Evolutionary conservation across 2,797 vertebrate genomes (phyloP).

Genomic region (Anguilla obscura): DNA sequence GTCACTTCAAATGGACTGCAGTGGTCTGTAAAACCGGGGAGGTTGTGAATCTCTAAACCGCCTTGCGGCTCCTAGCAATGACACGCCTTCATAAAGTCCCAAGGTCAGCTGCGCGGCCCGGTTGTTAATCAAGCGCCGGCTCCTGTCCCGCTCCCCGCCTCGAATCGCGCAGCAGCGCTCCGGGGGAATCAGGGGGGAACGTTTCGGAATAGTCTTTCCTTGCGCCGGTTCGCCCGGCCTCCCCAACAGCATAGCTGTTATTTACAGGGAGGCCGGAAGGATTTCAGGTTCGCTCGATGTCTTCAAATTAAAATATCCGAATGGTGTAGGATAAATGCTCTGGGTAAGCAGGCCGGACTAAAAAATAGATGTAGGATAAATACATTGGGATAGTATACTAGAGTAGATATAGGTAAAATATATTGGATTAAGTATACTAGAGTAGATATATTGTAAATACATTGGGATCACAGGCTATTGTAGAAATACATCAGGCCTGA

Average conservation of each 20-base stretch:
- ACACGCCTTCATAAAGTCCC: constrained; percentile 58
- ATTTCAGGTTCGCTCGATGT: neutral
- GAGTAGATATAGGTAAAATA: too few relatives aligned
- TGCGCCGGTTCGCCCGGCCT: neutral
- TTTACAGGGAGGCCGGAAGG: neutral
- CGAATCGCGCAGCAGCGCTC: neutral
- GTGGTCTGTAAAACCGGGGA: constrained; percentile 59
- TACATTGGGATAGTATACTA: neutral
- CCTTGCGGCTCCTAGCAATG: constrained; percentile 55
- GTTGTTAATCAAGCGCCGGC: neutral
- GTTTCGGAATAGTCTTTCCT: neutral
- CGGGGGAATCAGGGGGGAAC: neutral
- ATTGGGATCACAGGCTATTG: too few relatives aligned
- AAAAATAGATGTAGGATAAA: neutral
- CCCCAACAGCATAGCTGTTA: constrained; percentile 6
- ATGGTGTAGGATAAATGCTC: neutral
- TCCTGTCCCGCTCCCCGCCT: neutral
- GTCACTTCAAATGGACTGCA: constrained; percentile 58
- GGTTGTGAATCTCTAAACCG: constrained; percentile 64
- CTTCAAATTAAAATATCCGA: neutral
- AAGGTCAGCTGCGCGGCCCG: constrained; percentile 55
- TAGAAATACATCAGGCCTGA: too few relatives aligned
- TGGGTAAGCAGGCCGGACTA: neutral
- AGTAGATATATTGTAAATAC: neutral
- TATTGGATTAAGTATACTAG: too few relatives aligned